Evolutionary conservation across 2,113 vertebrate genomes (phyloP).

Genomic region (mouse (Mus musculus)): GRCm39 chr1:25073001-25073500

Average conservation of each 20-base stretch:
- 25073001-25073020: slow-evolving; percentile 75
- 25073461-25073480: not conserved
- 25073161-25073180: not conserved
- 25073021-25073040: slow-evolving; percentile 56
- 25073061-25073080: slow-evolving; percentile 36
- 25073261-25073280: slow-evolving; percentile 30
- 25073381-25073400: slow-evolving; percentile 40
- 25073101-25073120: slow-evolving; percentile 21
- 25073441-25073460: not conserved
- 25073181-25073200: slow-evolving; percentile 36
- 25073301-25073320: not conserved
- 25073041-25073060: slow-evolving; percentile 40
- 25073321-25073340: not conserved
- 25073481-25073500: not conserved
- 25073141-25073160: not conserved
- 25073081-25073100: not conserved
- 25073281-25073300: not conserved
- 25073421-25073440: slow-evolving; percentile 18
- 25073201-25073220: not conserved
- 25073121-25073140: not conserved
- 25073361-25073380: slow-evolving; percentile 41
- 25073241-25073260: slow-evolving; percentile 39
- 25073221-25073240: not conserved
- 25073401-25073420: slow-evolving; percentile 38
- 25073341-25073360: not conserved